Evolutionary conservation across 2,797 vertebrate genomes (phyloP).

Genomic region (Phylloscopus collybita): DNA sequence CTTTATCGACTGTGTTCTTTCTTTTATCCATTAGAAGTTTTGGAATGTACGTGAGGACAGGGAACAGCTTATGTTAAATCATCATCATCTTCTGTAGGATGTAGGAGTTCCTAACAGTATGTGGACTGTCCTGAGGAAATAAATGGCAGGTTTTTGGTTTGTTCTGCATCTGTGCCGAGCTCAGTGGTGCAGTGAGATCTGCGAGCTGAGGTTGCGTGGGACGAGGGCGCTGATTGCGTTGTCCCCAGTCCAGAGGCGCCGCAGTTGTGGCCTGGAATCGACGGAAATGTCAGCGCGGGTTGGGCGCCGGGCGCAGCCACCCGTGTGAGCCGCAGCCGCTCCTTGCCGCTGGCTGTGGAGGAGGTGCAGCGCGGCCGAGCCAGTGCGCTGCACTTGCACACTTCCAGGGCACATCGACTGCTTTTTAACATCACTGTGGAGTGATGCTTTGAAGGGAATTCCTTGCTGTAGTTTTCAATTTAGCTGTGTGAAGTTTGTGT

Average conservation of each 20-base stretch:
- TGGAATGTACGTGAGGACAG: not conserved
- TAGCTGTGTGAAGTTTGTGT: not conserved
- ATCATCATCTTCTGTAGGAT: not conserved
- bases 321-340: not conserved
- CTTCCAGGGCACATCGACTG: accelerated
- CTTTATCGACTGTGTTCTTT: accelerated
- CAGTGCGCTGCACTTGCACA: accelerated
- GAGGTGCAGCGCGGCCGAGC: accelerated
- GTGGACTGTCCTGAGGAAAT: not conserved
- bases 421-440: not conserved
- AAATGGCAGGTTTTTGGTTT: not conserved
- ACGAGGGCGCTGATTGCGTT: not conserved
- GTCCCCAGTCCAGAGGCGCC: not conserved
- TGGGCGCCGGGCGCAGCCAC: not conserved
- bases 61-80: accelerated
- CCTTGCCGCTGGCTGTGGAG: not conserved
- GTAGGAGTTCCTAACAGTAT: not conserved
- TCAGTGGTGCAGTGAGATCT: accelerated
- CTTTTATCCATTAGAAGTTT: not conserved
- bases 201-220: not conserved
- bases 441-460: not conserved
- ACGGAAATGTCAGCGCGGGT: not conserved
- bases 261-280: not conserved
- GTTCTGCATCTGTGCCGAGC: not conserved
- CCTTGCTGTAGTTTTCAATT: not conserved